Evolutionary conservation across 2,888 invertebrate species (phyloP).

Genomic region (Dryobota labecula): DNA sequence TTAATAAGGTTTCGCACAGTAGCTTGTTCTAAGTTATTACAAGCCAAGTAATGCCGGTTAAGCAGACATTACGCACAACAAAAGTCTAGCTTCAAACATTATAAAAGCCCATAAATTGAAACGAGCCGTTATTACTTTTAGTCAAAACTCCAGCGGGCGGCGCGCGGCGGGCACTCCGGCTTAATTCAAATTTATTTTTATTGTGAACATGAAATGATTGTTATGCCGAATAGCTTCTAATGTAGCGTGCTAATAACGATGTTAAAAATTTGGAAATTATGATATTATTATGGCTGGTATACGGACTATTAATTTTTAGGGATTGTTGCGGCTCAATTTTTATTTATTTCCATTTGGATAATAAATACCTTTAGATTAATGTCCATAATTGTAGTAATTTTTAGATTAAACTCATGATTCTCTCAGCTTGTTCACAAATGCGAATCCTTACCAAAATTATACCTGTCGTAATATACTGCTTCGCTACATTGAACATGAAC

Average conservation of each 20-base stretch:
- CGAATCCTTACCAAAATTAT: conserved; percentile 6
- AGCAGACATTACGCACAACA: conserved; percentile 57
- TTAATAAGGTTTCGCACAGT: conserved; percentile 44
- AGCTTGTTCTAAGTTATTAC: conserved; percentile 46
- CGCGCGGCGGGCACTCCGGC: conserved; percentile 48
- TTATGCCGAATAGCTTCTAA: conserved; percentile 59
- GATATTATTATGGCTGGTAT: conserved; percentile 30
- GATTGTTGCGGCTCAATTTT: neutral
- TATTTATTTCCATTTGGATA: conserved; percentile 21
- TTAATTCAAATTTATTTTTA: conserved; percentile 75
- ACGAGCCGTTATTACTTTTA: conserved; percentile 67
- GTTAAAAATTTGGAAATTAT: conserved; percentile 32
- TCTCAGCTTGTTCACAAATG: neutral
- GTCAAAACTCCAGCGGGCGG: conserved; percentile 60
- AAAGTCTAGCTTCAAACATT: conserved; percentile 58
- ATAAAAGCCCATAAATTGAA: conserved; percentile 67
- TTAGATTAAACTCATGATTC: neutral
- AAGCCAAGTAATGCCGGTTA: conserved; percentile 45
- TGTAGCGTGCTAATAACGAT: conserved; percentile 48
- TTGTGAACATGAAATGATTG: conserved; percentile 64
- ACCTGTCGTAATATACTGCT: conserved; percentile 9
- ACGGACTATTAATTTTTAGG: conserved; percentile 20
- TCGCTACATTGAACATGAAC: conserved; percentile 19
- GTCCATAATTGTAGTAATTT: neutral
- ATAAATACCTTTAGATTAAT: neutral